Evolutionary conservation across 2,888 invertebrate genomes (phyloP), one percentile per base, ranked within the genome.

Genomic region (Ferdinandea cuprea): DNA sequence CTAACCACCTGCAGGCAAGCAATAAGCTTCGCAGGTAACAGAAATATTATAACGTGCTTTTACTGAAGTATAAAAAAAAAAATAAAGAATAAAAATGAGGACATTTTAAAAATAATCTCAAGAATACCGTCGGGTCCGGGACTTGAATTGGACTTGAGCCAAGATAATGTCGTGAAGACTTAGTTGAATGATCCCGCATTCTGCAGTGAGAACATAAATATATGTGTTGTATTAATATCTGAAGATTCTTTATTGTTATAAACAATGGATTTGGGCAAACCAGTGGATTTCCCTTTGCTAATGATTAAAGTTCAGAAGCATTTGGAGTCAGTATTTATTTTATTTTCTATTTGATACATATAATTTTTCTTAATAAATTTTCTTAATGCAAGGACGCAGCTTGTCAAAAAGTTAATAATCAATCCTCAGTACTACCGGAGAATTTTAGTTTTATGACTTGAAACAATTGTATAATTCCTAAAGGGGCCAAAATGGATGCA

Each of bases 241-340:
- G 1, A 13, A 25, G 56, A 58, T 13, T 13, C 15, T 13, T 21
- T 21, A 25, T 40, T 40, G 21, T 58, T 58, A 58, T 25, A 40
- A 8, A 40, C 13, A 21, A 56, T 56, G 37, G 40, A 37, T 37
- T 40, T 37, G 2, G 56, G 37, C 13, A 56, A 37, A 56, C n/a
- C 19, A 37, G 40, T 56, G 0, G n/a, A 17, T 40, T 56, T 56
- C 13, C 37, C 37, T 56, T 56, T 37, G 35, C 21, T 56, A 40
- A 37, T 37, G n/a, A 56, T 25, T 21, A 56, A 21, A 13, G 37
- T 21, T 37, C 56, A 56, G 56, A 56, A 37, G n/a, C 37, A 15
- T 37, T 56, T 56, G 7, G 37, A 56, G n/a, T 40, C 56, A n/a
- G 13, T 19, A 13, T 5, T 56, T 25, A 56, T 56, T 56, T 56